Percentiles rank a stretch among this genome's conserved stretches.
Evolutionary conservation across 1,140 invertebrate species (phyloP).

Genomic region (Fopius arisanus): DNA sequence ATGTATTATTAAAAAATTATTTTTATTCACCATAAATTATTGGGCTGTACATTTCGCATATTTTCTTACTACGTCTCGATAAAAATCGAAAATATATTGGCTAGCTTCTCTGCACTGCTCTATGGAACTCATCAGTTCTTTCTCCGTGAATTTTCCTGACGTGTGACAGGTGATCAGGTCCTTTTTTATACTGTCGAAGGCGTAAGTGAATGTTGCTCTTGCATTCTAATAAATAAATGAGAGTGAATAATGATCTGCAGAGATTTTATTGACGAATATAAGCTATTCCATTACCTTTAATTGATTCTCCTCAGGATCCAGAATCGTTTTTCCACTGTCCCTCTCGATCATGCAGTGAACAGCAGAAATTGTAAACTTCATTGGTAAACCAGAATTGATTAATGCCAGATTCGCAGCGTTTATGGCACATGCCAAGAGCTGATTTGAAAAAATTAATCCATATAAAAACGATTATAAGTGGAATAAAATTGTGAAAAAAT

Average conservation of each 20-base stretch:
- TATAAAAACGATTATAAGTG: too few species aligned
- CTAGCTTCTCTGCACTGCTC: constrained; percentile 72
- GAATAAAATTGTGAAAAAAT: too few species aligned
- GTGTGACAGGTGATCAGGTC: constrained; percentile 73
- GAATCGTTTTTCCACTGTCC: constrained; percentile 68
- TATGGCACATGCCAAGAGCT: constrained; percentile 81
- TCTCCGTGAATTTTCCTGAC: constrained; percentile 72
- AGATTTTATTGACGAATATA: constrained; percentile 15
- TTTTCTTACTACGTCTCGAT: constrained; percentile 69
- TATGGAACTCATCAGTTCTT: constrained; percentile 71
- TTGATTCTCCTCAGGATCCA: constrained; percentile 71
- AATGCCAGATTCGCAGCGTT: constrained; percentile 84
- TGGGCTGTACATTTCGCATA: constrained; percentile 64
- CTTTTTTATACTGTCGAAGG: constrained; percentile 75
- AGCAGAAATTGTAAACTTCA: constrained; percentile 83
- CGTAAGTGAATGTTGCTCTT: constrained; percentile 72
- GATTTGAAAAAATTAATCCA: constrained; percentile 38
- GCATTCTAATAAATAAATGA: constrained; percentile 52
- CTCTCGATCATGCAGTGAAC: constrained; percentile 75
- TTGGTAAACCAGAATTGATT: constrained; percentile 79
- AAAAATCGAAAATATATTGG: constrained; percentile 75
- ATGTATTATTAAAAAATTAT: too few species aligned
- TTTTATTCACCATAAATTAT: constrained; percentile 19
- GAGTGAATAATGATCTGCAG: constrained; percentile 10
- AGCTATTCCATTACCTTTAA: constrained; percentile 55